Conservation (phyloP, 2,888 invertebrate genomes). For the Synergus gifuensis region DNA sequence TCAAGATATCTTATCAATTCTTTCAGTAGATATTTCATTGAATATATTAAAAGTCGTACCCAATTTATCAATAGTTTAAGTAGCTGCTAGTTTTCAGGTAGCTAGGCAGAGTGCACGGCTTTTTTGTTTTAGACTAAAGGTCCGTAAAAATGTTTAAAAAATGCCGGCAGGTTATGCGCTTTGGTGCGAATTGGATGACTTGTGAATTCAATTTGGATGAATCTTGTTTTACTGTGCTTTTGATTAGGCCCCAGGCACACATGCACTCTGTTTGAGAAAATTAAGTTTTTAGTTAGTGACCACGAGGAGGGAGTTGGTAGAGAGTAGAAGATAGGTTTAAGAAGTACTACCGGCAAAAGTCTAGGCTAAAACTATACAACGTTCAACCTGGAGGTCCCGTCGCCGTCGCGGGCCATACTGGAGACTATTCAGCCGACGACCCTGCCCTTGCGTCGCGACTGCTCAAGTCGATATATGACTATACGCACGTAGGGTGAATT, state of each 20-base stretch:
- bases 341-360: slow-evolving; percentile 44
- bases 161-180: slow-evolving; percentile 16
- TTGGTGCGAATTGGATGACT: neutral
- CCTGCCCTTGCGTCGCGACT: slow-evolving; percentile 76
- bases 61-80: neutral
- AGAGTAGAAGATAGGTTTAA: slow-evolving; percentile 20
- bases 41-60: neutral
- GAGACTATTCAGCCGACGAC: slow-evolving; percentile 67
- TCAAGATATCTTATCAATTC: neutral
- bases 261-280: neutral
- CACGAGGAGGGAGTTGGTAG: neutral
- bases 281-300: neutral
- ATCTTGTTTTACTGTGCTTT: neutral
- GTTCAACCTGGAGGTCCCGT: slow-evolving; percentile 51
- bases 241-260: slow-evolving; percentile 12
- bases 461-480: slow-evolving; percentile 60
- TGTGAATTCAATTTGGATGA: neutral
- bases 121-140: neutral
- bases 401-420: slow-evolving; percentile 75
- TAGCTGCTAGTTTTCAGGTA: neutral
- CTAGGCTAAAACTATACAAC: slow-evolving; percentile 53
- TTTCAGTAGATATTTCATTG: neutral
- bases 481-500: neutral
- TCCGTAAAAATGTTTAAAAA: neutral
- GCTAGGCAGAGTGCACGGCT: neutral